Evolutionary conservation across 2,113 vertebrate species (phyloP), one percentile per base, ranked within the genome.

Genomic region (Albula goreensis): DNA sequence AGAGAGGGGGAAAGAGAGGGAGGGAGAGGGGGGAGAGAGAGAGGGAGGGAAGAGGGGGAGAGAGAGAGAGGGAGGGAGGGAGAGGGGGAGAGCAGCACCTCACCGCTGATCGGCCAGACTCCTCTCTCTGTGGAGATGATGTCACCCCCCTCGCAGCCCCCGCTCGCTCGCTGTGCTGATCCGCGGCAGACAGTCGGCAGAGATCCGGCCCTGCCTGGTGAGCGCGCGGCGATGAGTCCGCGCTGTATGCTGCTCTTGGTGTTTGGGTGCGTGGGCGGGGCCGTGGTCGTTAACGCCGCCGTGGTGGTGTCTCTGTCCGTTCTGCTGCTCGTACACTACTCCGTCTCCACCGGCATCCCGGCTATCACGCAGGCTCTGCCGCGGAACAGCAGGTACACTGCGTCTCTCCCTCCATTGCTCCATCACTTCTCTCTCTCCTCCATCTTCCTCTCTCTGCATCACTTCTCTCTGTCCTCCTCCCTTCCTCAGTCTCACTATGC

Each of bases 171-270:
- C 31, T 41, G 31, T 41, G 31, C 31, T 41, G 31, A 41, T 41
- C 31, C 31, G 31, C 1, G 31, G 31, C 31, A 41, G 31, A 41
- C 31, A 41, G 31, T 41, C 31, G 31, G 31, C 31, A 41, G 31
- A 41, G 31, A 41, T 41, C 31, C 31, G 31, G 31, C 93, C 96
- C 95, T 4, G 70, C 22, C 95, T 96, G 96, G 96, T 95, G 96
- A 93, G 94, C 94, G 49, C 96, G 96, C 96, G 95, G 97, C 96
- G 97, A 99, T 99, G 98, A 99, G 95, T 96, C 98, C 98, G 90
- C 96, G 97, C 91, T 98, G 98, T 95, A 98, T 99, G 98, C 97
- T 99, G 95, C 97, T 99, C 89, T 97, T 99, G 96, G 97, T 99
- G 94, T 99, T 99, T 95, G 98, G 98, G 96, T 99, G 99, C 87